Evolutionary conservation across 2,888 invertebrate species (phyloP), one percentile per base, ranked within the genome.

Genomic region (Epinotia brunnichana): DNA sequence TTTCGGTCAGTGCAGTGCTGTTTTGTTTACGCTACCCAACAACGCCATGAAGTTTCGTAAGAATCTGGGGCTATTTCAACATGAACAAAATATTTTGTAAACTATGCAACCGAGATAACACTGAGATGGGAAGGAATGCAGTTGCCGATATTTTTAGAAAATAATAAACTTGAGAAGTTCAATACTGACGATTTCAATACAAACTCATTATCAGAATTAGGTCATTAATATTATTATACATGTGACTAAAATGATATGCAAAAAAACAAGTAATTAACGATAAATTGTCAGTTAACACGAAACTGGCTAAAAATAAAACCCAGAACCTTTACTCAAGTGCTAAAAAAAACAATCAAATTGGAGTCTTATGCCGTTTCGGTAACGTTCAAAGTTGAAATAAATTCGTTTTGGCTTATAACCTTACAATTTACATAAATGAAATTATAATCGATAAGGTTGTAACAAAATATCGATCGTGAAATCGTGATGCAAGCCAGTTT

Each of bases 401-500:
- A 39, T 15, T 53, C 2, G 4, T 13, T 53, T 54, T 3, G 39
- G 11, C 21, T 41, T 51, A 24, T 13, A 56, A 57, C 29, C 24
- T 21, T 56, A 21, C 54, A 21, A 2, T 56, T 54, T 64, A 21
- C 39, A 64, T 13, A 21, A 10, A n/a, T 35, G 39, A 61, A 44
- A 66, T 44, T 54, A 56, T 62, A 60, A 56, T 56, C 61, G 61
- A 68, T 35, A 68, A 53, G 39, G 69, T 63, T 62, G 72, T 51
- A 62, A 62, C 62, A 35, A 64, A 70, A 56, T 68, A 69, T 69
- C 19, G 39, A 59, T 68, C 57, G 59, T 73, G 73, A 73, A 24
- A 59, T 68, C 57, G 59, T 73, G 73, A 73, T 73, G 63, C 66
- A 73, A 69, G 56, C 69, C 68, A 57, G 63, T 63, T 69, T 73